These are phyloP conservation scores for Brachionichthys hirsutus DNA, from an alignment of 2,113 vertebrate genomes.

Conservation along the genomic window DNA sequence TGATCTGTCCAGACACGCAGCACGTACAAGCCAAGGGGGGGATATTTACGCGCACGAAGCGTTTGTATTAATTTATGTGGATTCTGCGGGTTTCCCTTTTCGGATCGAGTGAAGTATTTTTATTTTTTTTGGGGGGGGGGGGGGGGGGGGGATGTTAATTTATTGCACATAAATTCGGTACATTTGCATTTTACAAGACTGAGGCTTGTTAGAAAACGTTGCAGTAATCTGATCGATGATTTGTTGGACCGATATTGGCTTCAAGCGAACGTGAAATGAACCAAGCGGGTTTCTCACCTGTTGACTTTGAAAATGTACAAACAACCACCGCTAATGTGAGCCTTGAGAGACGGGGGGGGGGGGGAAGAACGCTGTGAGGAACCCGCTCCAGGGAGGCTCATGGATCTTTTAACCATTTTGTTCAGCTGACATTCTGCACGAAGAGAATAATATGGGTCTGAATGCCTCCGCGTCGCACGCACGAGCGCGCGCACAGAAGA, in stretches of 20 bases:
- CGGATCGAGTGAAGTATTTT: slow-evolving; percentile 30
- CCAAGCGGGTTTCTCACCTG: slow-evolving; percentile 51
- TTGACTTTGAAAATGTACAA: slow-evolving; percentile 51
- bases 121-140: slow-evolving; percentile 17
- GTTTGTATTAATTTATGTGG: slow-evolving; percentile 4
- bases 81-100: slow-evolving; percentile 14
- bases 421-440: slow-evolving; percentile 18
- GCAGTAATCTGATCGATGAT: too few species aligned
- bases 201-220: background rate
- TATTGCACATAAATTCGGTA: slow-evolving; percentile 53
- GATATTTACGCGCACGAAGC: background rate
- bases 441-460: slow-evolving; percentile 8
- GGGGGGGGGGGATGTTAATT: too few species aligned
- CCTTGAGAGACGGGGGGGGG: background rate
- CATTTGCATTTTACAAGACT: slow-evolving; percentile 32
- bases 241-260: slow-evolving; percentile 3
- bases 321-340: background rate
- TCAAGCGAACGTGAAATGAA: slow-evolving; percentile 5
- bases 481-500: background rate
- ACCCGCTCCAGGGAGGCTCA: slow-evolving; percentile 21
- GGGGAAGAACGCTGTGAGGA: slow-evolving; percentile 9
- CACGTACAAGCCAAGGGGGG: background rate
- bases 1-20: slow-evolving; percentile 4
- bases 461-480: background rate
- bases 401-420: slow-evolving; percentile 18